phyloP scores from a whole-genome alignment of 2,113 vertebrate genomes.

The Muscicapa adusta region DNA sequence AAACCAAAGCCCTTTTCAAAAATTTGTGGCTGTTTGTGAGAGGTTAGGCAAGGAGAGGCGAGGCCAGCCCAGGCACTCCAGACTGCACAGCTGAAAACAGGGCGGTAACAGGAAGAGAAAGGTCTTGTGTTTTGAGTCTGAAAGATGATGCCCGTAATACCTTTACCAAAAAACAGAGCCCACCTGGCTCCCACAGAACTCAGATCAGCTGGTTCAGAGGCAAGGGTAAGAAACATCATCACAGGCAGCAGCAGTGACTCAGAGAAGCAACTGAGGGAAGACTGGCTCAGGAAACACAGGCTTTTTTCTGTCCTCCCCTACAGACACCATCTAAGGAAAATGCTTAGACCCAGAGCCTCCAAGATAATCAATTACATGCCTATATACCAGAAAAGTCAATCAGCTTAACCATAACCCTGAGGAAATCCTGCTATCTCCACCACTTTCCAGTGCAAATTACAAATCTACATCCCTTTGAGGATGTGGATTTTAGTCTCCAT shows the following conservation, averaged over 20 bases:
- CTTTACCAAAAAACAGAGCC: background rate
- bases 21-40: background rate
- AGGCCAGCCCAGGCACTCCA: background rate
- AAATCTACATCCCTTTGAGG: constrained; percentile 38
- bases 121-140: background rate
- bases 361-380: constrained; percentile 43
- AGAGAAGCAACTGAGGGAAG: background rate
- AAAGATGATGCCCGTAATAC: background rate
- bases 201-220: background rate
- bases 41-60: background rate
- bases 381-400: constrained; percentile 45
- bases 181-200: background rate
- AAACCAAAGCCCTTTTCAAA: constrained; percentile 16
- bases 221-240: background rate
- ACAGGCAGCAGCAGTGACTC: background rate
- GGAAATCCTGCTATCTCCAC: constrained; percentile 27
- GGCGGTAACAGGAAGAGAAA: background rate
- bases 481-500: background rate
- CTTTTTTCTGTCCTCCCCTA: background rate
- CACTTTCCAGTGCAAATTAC: constrained; percentile 18
- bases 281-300: background rate
- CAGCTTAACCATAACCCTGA: constrained; percentile 36
- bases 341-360: background rate
- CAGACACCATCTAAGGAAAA: background rate
- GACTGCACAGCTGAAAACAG: background rate